These are phyloP conservation scores for Ricordea florida DNA, from an alignment of 92 coral and sea anemone genomes.

Conservation along the genomic window DNA sequence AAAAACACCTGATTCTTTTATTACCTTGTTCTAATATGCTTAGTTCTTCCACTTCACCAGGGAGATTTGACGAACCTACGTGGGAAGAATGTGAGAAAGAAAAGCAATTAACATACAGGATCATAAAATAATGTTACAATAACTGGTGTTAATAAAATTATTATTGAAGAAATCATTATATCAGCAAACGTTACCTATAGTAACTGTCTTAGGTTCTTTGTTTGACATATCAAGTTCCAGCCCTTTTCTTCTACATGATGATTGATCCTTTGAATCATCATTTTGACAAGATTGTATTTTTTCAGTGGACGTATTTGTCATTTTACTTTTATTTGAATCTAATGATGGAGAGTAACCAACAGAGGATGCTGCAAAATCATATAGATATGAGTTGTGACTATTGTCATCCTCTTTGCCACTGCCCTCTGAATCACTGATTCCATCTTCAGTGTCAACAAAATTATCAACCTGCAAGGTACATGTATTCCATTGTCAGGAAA, in stretches of 20 bases:
- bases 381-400: no score
- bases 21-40: neutral
- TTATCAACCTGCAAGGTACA: constrained; percentile 14
- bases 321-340: no score
- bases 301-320: no score
- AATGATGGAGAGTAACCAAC: no score
- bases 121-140: neutral
- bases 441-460: constrained; percentile 27
- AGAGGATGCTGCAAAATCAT: no score
- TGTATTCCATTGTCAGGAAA: no score
- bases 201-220: no score
- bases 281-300: no score
- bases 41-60: constrained; percentile 19
- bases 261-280: neutral
- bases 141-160: neutral
- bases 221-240: no score
- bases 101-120: neutral
- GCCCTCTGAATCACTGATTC: neutral
- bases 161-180: no score
- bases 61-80: constrained; percentile 5
- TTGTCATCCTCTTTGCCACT: neutral
- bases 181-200: no score
- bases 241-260: no score
- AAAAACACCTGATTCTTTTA: neutral
- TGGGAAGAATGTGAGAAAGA: neutral